A percentile compares a stretch with the other conserved stretches of the same genome.
Conservation (phyloP, 2,113 vertebrate species). For the Oryzias javanicus region DNA sequence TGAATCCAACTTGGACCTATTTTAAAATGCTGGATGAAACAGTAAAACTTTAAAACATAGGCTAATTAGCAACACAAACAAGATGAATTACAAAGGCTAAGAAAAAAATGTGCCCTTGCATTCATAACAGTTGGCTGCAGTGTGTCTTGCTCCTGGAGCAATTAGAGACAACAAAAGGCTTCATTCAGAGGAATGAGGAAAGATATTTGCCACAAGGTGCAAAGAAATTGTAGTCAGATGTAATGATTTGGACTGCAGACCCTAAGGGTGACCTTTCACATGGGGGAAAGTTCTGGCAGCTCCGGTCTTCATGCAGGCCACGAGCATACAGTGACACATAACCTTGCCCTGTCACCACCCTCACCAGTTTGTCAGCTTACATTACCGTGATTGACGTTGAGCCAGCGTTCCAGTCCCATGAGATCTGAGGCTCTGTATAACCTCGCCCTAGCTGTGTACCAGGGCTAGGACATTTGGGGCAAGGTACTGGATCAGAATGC, state of each 20-base stretch:
- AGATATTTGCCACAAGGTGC: slow-evolving; percentile 41
- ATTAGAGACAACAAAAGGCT: slow-evolving; percentile 27
- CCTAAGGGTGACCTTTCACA: slow-evolving; percentile 61
- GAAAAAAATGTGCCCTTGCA: slow-evolving; percentile 8
- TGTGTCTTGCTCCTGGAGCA: slow-evolving; percentile 23
- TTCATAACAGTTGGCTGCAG: slow-evolving; percentile 12
- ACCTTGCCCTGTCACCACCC: slow-evolving; percentile 82
- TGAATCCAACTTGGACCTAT: too few species aligned
- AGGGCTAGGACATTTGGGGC: slow-evolving; percentile 69
- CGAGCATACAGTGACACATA: slow-evolving; percentile 74
- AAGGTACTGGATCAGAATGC: slow-evolving; percentile 51
- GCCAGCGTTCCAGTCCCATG: slow-evolving; percentile 54
- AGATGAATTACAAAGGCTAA: background rate
- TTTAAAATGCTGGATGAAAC: too few species aligned
- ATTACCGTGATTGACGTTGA: slow-evolving; percentile 79
- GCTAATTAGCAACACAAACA: too few species aligned
- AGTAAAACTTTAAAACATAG: too few species aligned
- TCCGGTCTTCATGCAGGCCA: slow-evolving; percentile 60
- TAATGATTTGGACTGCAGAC: slow-evolving; percentile 58
- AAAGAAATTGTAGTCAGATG: slow-evolving; percentile 38
- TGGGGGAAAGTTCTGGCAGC: slow-evolving; percentile 61
- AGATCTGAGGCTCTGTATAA: slow-evolving; percentile 75
- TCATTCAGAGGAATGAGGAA: slow-evolving; percentile 17
- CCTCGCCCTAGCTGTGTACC: slow-evolving; percentile 68
- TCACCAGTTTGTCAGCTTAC: slow-evolving; percentile 73